phyloP scores from a whole-genome alignment of 2,797 vertebrate genomes.

The Uromys caudimaculatus region DNA sequence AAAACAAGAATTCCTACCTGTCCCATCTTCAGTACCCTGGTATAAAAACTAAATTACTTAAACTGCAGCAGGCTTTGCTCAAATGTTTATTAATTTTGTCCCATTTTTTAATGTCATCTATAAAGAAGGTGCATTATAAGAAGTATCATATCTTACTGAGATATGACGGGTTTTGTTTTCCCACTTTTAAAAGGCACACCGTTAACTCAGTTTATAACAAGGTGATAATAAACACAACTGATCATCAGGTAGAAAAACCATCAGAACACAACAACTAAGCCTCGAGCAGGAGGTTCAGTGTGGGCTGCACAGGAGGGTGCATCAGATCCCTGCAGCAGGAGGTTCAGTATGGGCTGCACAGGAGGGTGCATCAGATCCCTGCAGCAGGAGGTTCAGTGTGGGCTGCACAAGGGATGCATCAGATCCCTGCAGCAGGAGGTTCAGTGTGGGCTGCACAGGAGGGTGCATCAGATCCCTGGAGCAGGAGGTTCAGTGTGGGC shows the following conservation, averaged over 20 bases:
- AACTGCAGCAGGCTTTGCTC: not conserved
- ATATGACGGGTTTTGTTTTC: not conserved
- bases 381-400: not conserved
- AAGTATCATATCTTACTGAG: not conserved
- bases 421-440: not conserved
- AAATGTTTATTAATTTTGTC: not conserved
- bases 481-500: not conserved
- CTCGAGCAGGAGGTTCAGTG: not conserved
- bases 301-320: not conserved
- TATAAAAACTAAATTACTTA: constrained; percentile 36
- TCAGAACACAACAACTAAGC: constrained; percentile 44
- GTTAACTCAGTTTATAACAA: constrained; percentile 38
- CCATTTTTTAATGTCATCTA: not conserved
- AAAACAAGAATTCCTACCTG: constrained; percentile 7
- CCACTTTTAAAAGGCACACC: not conserved
- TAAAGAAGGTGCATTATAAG: not conserved
- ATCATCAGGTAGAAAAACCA: not conserved
- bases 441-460: no score
- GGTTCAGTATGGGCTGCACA: no score
- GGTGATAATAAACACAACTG: not conserved
- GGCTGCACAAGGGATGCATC: not conserved
- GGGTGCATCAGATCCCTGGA: no score
- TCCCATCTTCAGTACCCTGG: not conserved
- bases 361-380: no score
- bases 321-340: not conserved